A percentile compares a stretch with the other conserved stretches of the same genome.
Evolutionary conservation across 1,140 invertebrate genomes (phyloP).

Genomic region (Colletes latitarsis): DNA sequence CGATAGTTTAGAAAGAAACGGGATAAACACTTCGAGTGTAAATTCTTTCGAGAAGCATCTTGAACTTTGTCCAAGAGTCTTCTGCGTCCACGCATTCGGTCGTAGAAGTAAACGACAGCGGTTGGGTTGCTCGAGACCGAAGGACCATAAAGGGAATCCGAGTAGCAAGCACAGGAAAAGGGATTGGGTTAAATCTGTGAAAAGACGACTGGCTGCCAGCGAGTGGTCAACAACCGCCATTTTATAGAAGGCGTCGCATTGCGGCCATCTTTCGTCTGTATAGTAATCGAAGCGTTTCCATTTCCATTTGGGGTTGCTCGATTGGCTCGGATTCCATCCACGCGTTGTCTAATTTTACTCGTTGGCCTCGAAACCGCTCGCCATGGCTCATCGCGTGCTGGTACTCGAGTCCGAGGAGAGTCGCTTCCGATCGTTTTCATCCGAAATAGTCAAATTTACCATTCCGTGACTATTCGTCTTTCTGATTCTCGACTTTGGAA

Average conservation of each 20-base stretch:
- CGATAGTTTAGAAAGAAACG: too few species aligned
- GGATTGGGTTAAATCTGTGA: background rate
- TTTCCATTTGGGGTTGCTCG: slow-evolving; percentile 58
- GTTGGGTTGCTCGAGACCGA: background rate
- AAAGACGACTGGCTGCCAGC: background rate
- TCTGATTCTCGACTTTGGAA: background rate
- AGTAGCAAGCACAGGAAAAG: background rate
- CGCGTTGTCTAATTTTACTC: slow-evolving; percentile 62
- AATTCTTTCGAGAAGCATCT: too few species aligned
- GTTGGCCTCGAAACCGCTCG: slow-evolving; percentile 55
- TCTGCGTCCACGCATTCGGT: background rate
- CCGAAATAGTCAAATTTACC: background rate
- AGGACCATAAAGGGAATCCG: background rate
- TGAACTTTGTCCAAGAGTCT: too few species aligned
- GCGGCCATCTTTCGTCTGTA: slow-evolving; percentile 57
- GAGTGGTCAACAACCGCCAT: slow-evolving; percentile 52
- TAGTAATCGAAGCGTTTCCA: slow-evolving; percentile 54
- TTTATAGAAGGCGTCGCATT: slow-evolving; percentile 48
- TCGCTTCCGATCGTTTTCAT: background rate
- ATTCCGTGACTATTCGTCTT: background rate
- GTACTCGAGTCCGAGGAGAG: slow-evolving; percentile 46
- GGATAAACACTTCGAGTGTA: too few species aligned
- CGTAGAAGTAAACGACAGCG: background rate
- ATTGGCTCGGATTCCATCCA: slow-evolving; percentile 56
- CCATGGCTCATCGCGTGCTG: slow-evolving; percentile 38